phyloP scores from a whole-genome alignment of 2,113 vertebrate species.

The Addax nasomaculatus region DNA sequence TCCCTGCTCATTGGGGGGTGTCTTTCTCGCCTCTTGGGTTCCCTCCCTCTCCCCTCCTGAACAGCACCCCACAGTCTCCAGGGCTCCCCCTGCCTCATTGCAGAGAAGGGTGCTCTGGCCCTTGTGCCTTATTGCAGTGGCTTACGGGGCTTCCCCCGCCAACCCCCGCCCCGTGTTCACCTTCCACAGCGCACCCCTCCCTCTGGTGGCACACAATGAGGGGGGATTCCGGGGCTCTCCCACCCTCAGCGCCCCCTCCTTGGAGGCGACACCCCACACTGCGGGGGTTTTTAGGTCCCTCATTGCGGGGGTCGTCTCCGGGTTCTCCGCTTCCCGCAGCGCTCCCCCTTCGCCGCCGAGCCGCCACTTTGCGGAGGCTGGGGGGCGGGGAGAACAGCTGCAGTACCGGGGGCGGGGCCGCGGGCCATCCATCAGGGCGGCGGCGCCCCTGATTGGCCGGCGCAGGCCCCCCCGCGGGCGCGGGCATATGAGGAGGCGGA shows the following conservation, averaged over 20 bases:
- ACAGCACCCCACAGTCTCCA: not conserved
- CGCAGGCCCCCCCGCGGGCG: slow-evolving; percentile 40
- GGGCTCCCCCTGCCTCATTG: not conserved
- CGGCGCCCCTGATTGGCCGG: slow-evolving; percentile 59
- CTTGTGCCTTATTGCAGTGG: not conserved
- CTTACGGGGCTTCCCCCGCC: not conserved
- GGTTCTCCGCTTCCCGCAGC: not conserved
- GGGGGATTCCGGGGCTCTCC: not conserved
- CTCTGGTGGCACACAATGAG: not conserved
- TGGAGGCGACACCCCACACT: not conserved
- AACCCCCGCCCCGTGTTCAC: not conserved
- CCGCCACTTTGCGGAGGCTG: slow-evolving; percentile 50
- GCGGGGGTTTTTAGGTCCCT: not conserved
- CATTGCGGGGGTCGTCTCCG: not conserved
- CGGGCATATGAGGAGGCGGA: slow-evolving; percentile 73
- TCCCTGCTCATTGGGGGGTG: not conserved
- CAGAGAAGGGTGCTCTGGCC: not conserved
- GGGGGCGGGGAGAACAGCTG: slow-evolving; percentile 66
- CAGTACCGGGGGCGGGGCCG: slow-evolving; percentile 73
- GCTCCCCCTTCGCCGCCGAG: not conserved
- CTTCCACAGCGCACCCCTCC: not conserved
- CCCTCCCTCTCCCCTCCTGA: not conserved
- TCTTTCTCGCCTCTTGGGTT: not conserved
- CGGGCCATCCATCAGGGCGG: not conserved
- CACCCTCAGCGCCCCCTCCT: not conserved